Conservation (phyloP, 2,888 invertebrate species). For the Synergus gifuensis region DNA sequence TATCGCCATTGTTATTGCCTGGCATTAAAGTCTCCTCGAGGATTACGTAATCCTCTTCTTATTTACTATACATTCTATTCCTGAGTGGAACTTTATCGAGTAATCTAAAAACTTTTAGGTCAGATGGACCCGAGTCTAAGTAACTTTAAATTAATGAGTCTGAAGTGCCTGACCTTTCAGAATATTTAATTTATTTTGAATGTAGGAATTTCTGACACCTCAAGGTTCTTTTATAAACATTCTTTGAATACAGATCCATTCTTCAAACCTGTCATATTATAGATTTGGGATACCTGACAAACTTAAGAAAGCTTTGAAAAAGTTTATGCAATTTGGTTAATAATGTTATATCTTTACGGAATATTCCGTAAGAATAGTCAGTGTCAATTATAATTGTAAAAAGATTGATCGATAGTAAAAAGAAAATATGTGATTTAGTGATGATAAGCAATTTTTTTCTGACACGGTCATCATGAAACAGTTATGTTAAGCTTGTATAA, state of each 20-base stretch:
- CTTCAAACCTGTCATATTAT: background rate
- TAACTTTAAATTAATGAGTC: background rate
- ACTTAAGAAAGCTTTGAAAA: too few species aligned
- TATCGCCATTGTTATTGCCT: slow-evolving; percentile 29
- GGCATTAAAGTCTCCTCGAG: slow-evolving; percentile 40
- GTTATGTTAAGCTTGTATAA: background rate
- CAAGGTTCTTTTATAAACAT: background rate
- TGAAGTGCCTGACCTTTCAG: background rate
- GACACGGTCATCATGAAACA: background rate
- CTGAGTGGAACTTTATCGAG: slow-evolving; percentile 21
- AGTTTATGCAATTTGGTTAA: too few species aligned
- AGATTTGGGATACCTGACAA: too few species aligned
- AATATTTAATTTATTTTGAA: background rate
- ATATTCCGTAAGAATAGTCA: too few species aligned
- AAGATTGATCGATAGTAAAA: background rate
- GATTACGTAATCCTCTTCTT: slow-evolving; percentile 32
- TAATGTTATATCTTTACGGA: too few species aligned
- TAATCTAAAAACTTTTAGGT: slow-evolving; percentile 23
- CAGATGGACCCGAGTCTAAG: background rate
- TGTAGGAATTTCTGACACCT: background rate
- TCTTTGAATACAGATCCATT: background rate
- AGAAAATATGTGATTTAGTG: background rate
- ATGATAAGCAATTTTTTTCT: background rate
- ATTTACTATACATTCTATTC: slow-evolving; percentile 24
- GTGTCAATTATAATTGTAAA: too few species aligned